Conservation (phyloP, 2,113 vertebrate species). For the Ptilonorhynchus violaceus region DNA sequence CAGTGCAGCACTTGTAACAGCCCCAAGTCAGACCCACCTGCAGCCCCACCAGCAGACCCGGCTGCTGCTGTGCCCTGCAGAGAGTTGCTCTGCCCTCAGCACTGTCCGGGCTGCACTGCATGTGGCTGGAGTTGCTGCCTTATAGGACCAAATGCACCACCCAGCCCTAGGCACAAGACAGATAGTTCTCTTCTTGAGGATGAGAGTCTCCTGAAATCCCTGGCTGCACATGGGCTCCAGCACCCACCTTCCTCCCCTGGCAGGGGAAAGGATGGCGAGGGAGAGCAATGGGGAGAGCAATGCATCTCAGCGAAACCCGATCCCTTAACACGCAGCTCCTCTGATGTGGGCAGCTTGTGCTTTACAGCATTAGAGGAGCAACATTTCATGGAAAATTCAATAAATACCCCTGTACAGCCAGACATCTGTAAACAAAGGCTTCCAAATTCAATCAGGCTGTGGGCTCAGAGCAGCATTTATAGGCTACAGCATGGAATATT, state of each 20-base stretch:
- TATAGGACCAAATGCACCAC: background rate
- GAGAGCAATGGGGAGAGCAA: conserved; percentile 61
- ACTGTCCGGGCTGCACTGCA: fast-evolving
- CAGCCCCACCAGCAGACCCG: background rate
- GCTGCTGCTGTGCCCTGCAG: background rate
- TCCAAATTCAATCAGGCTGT: conserved; percentile 86
- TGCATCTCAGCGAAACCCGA: conserved; percentile 79
- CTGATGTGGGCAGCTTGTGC: conserved; percentile 83
- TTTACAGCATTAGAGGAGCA: conserved; percentile 88
- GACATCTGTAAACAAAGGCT: conserved; percentile 89
- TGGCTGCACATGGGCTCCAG: background rate
- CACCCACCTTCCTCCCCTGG: background rate
- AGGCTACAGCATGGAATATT: conserved; percentile 81
- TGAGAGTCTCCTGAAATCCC: background rate
- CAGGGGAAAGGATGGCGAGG: background rate
- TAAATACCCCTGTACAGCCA: conserved; percentile 86
- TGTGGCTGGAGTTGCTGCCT: background rate
- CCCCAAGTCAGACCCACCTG: background rate
- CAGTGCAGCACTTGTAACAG: background rate
- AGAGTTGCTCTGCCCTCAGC: background rate
- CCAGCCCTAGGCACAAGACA: background rate
- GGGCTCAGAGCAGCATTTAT: conserved; percentile 81
- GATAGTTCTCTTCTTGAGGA: background rate
- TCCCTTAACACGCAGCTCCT: conserved; percentile 75
- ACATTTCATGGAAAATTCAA: conserved; percentile 90